phyloP scores from a whole-genome alignment of 2,113 vertebrate genomes.

The Dendropsophus ebraccatus region DNA sequence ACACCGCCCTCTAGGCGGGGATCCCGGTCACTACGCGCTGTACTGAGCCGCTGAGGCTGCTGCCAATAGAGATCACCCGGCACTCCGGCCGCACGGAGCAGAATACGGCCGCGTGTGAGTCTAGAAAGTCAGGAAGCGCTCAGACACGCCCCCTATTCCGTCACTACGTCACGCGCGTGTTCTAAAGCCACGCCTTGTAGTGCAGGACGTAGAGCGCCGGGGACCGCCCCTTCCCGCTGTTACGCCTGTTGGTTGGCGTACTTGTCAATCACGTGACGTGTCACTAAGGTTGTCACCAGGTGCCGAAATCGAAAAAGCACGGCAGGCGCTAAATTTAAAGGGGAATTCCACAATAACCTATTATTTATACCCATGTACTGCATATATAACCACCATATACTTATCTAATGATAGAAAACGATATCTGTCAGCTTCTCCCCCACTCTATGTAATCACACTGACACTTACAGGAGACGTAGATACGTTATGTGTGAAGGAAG shows the following conservation, averaged over 20 bases:
- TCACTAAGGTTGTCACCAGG: no score
- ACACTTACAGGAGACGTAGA: no score
- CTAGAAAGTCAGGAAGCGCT: background rate
- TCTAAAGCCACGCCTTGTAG: background rate
- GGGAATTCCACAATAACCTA: no score
- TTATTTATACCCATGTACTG: no score
- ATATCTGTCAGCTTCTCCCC: no score
- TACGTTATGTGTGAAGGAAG: no score
- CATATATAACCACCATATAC: no score
- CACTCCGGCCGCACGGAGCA: background rate
- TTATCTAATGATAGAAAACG: no score
- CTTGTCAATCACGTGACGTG: background rate
- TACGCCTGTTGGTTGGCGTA: background rate
- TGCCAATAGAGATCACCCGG: no score
- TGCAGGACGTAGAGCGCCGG: background rate
- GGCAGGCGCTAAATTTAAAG: no score
- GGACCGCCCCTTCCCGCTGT: background rate
- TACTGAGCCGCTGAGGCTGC: background rate
- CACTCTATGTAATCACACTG: no score
- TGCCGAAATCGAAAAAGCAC: no score
- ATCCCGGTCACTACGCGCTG: background rate
- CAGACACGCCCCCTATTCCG: background rate
- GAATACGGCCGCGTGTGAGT: background rate
- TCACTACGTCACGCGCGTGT: background rate
- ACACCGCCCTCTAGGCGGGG: background rate